Percentiles rank a stretch among this genome's conserved stretches.
Conservation (phyloP, 2,888 invertebrate species). For the Physocephala rufipes region DNA sequence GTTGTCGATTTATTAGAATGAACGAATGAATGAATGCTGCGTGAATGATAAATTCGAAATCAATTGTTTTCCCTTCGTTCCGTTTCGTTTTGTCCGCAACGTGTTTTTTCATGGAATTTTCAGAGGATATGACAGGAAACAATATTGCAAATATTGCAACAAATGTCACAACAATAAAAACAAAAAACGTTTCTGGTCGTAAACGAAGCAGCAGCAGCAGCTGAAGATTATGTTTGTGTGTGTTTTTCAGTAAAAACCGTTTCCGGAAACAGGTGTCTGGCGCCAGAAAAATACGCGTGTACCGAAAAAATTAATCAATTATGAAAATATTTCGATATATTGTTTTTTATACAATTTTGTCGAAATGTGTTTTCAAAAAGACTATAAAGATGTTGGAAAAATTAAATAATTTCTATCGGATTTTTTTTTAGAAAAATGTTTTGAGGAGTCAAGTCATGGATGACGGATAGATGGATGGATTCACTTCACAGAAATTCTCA, state of each 20-base stretch:
- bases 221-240: not conserved
- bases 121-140: conserved; percentile 31
- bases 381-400: too few species aligned
- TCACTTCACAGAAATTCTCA: not conserved
- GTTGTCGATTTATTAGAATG: not conserved
- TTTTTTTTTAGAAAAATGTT: too few species aligned
- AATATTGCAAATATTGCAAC: conserved; percentile 21
- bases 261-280: too few species aligned
- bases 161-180: conserved; percentile 14
- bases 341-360: not conserved
- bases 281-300: not conserved
- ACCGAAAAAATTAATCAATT: conserved; percentile 3
- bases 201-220: not conserved
- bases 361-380: not conserved
- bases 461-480: too few species aligned
- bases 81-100: conserved; percentile 43
- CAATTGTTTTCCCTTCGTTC: conserved; percentile 47
- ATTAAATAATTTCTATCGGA: too few species aligned
- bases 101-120: conserved; percentile 31
- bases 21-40: conserved; percentile 16
- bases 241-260: too few species aligned
- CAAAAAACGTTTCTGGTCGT: not conserved
- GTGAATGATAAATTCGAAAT: conserved; percentile 45
- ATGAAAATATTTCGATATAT: not conserved
- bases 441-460: too few species aligned